A percentile compares a stretch with the other conserved stretches of the same genome.
These are phyloP conservation scores for Cheilosia soror DNA, from an alignment of 2,888 invertebrate genomes.

Conservation along the genomic window DNA sequence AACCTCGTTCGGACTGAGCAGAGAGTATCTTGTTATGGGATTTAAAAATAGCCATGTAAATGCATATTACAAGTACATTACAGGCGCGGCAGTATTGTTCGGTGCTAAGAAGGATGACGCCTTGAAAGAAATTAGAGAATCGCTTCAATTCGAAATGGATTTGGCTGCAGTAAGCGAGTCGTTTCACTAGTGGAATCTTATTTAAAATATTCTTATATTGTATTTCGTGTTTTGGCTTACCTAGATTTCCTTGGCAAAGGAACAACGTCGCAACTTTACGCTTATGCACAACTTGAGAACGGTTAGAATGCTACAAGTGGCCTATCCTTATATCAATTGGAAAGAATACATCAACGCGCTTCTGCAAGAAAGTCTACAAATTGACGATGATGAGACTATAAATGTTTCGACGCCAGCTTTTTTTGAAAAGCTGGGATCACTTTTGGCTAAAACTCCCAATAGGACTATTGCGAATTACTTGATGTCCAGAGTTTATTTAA, in stretches of 20 bases:
- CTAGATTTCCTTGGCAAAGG: constrained; percentile 94
- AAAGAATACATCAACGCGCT: constrained; percentile 92
- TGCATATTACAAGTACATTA: constrained; percentile 94
- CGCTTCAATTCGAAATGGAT: constrained; percentile 94
- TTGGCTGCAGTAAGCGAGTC: constrained; percentile 93
- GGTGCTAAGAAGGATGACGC: constrained; percentile 91
- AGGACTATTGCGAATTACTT: constrained; percentile 94
- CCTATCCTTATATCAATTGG: constrained; percentile 87
- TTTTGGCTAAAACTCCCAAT: constrained; percentile 86
- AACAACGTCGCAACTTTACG: constrained; percentile 95
- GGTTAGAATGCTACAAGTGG: constrained; percentile 88
- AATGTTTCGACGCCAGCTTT: constrained; percentile 94
- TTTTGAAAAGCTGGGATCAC: constrained; percentile 88
- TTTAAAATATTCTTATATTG: neutral
- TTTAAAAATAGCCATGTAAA: constrained; percentile 92
- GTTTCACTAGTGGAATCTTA: neutral
- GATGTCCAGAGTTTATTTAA: constrained; percentile 94
- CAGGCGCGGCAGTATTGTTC: constrained; percentile 92
- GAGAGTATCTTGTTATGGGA: constrained; percentile 94
- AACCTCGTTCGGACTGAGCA: constrained; percentile 91
- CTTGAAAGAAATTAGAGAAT: constrained; percentile 89
- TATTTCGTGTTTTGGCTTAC: constrained; percentile 64
- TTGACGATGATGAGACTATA: constrained; percentile 89
- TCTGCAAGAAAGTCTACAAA: constrained; percentile 87
- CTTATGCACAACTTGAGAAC: constrained; percentile 96